Evolutionary conservation across 2,113 vertebrate genomes (phyloP).

Genomic region (Oryctolagus cuniculus): DNA sequence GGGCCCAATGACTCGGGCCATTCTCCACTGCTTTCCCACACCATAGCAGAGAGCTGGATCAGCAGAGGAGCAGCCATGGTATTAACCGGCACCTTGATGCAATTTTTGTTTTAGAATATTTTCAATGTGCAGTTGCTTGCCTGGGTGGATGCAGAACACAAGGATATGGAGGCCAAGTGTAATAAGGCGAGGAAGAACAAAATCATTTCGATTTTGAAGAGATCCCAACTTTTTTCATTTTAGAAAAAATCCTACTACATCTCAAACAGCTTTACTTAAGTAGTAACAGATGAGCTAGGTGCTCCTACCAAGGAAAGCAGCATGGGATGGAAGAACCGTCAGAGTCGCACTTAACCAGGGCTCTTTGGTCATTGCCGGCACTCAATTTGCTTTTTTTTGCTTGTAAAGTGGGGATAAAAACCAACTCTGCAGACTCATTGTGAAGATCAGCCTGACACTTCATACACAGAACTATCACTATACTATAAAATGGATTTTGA

Average conservation of each 20-base stretch:
- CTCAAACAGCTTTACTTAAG: constrained; percentile 36
- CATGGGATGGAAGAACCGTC: not conserved
- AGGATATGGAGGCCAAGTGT: not conserved
- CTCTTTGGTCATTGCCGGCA: not conserved
- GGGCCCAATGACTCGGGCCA: too few relatives aligned
- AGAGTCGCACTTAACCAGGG: not conserved
- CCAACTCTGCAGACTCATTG: not conserved
- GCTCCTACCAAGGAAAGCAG: not conserved
- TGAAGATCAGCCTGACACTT: not conserved
- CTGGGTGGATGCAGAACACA: not conserved
- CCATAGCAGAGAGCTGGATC: too few relatives aligned
- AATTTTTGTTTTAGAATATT: not conserved
- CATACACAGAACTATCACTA: not conserved
- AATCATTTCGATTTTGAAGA: not conserved
- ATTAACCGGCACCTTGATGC: too few relatives aligned
- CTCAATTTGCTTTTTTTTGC: not conserved
- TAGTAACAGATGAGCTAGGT: not conserved
- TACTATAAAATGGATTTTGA: not conserved
- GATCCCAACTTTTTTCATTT: not conserved
- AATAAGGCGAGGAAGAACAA: constrained; percentile 23
- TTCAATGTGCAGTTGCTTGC: not conserved
- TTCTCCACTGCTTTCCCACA: too few relatives aligned
- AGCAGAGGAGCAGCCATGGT: too few relatives aligned
- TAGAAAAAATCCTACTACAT: not conserved
- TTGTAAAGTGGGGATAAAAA: not conserved